A percentile compares a stretch with the other conserved stretches of the same genome.
Conservation (phyloP, 2,888 invertebrate species). For the Drosophila algonquin region DNA sequence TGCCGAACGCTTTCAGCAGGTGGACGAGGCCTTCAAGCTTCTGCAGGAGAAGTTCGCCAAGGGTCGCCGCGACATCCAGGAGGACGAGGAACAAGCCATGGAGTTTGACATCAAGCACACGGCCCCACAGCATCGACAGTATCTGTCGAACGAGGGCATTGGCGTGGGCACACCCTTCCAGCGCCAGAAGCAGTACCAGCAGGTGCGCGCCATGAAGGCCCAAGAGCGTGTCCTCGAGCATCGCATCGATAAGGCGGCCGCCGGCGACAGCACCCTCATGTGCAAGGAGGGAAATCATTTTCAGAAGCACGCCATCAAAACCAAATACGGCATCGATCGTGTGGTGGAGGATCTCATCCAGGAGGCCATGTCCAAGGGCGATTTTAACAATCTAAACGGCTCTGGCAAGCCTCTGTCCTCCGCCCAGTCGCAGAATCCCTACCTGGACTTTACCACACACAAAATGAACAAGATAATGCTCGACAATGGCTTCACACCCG, state of each 20-base stretch:
- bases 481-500: slow-evolving; percentile 95
- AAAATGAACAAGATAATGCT: slow-evolving; percentile 83
- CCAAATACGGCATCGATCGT: slow-evolving; percentile 92
- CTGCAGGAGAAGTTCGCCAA: slow-evolving; percentile 88
- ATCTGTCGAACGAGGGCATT: slow-evolving; percentile 90
- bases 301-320: slow-evolving; percentile 89
- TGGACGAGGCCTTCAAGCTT: slow-evolving; percentile 90
- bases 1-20: slow-evolving; percentile 89
- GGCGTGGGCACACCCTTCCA: slow-evolving; percentile 92
- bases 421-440: slow-evolving; percentile 90
- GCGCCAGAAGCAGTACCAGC: slow-evolving; percentile 90
- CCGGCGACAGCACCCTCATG: slow-evolving; percentile 87
- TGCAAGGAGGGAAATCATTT: slow-evolving; percentile 85
- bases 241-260: slow-evolving; percentile 86
- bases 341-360: slow-evolving; percentile 96
- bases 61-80: slow-evolving; percentile 85
- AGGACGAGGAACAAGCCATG: slow-evolving; percentile 84
- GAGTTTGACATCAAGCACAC: slow-evolving; percentile 91
- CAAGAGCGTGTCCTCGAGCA: slow-evolving; percentile 87
- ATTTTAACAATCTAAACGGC: slow-evolving; percentile 93
- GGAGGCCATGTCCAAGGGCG: slow-evolving; percentile 94
- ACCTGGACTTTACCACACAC: slow-evolving; percentile 94
- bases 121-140: slow-evolving; percentile 92
- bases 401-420: slow-evolving; percentile 91
- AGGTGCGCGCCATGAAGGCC: slow-evolving; percentile 88